These are phyloP conservation scores for Xenopus laevis DNA, from an alignment of 2,113 vertebrate genomes.

Conservation along the genomic window DNA sequence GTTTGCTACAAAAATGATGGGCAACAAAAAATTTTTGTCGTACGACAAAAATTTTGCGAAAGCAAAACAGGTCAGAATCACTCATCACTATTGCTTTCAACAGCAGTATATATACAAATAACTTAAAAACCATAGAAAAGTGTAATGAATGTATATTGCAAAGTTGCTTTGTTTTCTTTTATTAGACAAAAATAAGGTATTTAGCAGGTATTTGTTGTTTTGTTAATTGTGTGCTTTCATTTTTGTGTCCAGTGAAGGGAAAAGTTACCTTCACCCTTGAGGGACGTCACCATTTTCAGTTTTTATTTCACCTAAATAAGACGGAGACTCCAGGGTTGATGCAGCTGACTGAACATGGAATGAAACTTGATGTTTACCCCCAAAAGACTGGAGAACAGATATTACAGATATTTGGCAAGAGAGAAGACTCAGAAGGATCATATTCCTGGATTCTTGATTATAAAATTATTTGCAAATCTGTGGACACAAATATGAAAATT, in stretches of 20 bases:
- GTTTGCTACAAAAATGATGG: no score
- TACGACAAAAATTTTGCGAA: no score
- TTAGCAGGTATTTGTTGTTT: no score
- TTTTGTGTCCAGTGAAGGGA: conserved; percentile 40
- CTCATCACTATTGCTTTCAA: no score
- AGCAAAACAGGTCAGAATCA: no score
- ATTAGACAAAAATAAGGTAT: no score
- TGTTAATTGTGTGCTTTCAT: no score
- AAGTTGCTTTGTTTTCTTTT: no score
- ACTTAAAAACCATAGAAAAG: no score
- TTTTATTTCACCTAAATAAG: conserved; percentile 41
- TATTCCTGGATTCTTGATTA: conserved; percentile 41
- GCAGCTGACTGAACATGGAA: conserved; percentile 31
- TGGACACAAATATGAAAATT: conserved; percentile 42
- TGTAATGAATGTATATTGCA: no score
- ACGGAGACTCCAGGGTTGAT: conserved; percentile 40
- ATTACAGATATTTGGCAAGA: conserved; percentile 47
- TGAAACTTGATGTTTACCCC: conserved; percentile 51
- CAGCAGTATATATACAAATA: no score
- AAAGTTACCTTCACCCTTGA: conserved; percentile 48
- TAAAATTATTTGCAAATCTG: conserved; percentile 42
- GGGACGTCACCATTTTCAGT: conserved; percentile 33
- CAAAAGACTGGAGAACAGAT: conserved; percentile 38
- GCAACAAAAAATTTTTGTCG: no score
- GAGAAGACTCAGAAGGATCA: neutral